A percentile compares a stretch with the other conserved stretches of the same genome.
phyloP scores from a whole-genome alignment of 2,888 invertebrate species.

The Nomada lathburiana region DNA sequence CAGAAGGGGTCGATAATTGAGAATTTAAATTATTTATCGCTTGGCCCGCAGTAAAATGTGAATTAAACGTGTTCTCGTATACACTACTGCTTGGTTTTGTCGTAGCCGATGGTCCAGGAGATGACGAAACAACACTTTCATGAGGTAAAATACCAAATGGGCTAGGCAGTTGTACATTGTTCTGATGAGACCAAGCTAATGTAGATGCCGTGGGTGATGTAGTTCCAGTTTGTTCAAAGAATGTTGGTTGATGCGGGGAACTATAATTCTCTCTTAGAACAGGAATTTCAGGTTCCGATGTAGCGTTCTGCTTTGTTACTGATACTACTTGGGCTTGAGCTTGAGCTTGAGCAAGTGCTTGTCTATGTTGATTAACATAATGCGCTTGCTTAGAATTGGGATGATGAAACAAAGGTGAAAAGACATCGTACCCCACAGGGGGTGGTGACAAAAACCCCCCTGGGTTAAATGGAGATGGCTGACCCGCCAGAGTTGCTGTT shows the following conservation, averaged over 20 bases:
- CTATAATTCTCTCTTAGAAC: conserved; percentile 87
- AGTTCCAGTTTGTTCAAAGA: conserved; percentile 88
- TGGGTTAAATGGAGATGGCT: conserved; percentile 89
- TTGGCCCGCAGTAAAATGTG: conserved; percentile 89
- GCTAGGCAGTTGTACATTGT: conserved; percentile 88
- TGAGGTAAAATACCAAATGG: conserved; percentile 92
- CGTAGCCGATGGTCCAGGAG: conserved; percentile 86
- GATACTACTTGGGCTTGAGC: conserved; percentile 77
- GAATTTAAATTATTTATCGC: conserved; percentile 88
- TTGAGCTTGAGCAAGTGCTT: conserved; percentile 86
- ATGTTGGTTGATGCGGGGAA: conserved; percentile 87
- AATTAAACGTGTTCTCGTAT: conserved; percentile 89
- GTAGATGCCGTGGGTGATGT: conserved; percentile 85
- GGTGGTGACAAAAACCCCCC: conserved; percentile 91
- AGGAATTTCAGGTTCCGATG: conserved; percentile 87
- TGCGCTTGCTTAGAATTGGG: conserved; percentile 90
- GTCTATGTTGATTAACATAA: conserved; percentile 90
- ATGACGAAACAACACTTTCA: conserved; percentile 90
- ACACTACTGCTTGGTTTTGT: conserved; percentile 86
- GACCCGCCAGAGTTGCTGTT: conserved; percentile 87
- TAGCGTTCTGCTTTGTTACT: conserved; percentile 82
- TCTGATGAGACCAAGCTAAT: conserved; percentile 90
- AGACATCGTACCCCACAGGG: conserved; percentile 92
- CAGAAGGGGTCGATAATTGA: conserved; percentile 86
- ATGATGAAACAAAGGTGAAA: conserved; percentile 93